A percentile compares a stretch with the other conserved stretches of the same genome.
Conservation (phyloP, 1,140 invertebrate genomes). For the Catajapyx aquilonaris region DNA sequence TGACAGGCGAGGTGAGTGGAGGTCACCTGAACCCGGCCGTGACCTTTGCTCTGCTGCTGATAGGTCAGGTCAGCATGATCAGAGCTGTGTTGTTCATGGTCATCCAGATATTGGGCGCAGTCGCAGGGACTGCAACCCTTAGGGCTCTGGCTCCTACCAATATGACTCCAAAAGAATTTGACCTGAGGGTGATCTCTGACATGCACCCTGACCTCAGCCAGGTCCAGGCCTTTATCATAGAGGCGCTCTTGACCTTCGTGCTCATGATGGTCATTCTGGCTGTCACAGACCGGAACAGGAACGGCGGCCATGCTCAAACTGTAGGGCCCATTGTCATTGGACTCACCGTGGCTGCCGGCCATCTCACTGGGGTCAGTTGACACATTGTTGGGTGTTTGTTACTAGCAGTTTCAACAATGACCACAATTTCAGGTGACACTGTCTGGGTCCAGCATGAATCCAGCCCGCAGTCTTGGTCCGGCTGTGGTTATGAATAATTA, state of each 20-base stretch:
- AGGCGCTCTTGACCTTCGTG: background rate
- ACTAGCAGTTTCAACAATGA: too few relatives aligned
- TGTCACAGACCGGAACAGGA: background rate
- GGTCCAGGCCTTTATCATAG: background rate
- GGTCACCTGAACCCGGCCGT: background rate
- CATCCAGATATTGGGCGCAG: background rate
- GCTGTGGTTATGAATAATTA: too few relatives aligned
- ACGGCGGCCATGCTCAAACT: background rate
- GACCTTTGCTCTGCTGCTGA: background rate
- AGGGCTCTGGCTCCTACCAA: background rate
- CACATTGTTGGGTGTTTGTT: too few relatives aligned
- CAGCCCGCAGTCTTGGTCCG: too few relatives aligned
- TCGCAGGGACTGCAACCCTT: background rate
- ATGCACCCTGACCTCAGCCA: background rate
- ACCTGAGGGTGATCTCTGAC: background rate
- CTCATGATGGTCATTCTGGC: background rate
- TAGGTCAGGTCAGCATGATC: background rate
- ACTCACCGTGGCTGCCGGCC: background rate
- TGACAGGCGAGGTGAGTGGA: background rate
- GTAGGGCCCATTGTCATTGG: background rate
- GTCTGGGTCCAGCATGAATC: too few relatives aligned
- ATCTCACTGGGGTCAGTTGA: background rate
- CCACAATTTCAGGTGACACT: too few relatives aligned
- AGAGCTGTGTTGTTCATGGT: background rate
- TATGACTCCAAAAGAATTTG: conserved; percentile 1